Conservation (phyloP, 2,888 invertebrate genomes). For the Psylliodes chrysocephalus region DNA sequence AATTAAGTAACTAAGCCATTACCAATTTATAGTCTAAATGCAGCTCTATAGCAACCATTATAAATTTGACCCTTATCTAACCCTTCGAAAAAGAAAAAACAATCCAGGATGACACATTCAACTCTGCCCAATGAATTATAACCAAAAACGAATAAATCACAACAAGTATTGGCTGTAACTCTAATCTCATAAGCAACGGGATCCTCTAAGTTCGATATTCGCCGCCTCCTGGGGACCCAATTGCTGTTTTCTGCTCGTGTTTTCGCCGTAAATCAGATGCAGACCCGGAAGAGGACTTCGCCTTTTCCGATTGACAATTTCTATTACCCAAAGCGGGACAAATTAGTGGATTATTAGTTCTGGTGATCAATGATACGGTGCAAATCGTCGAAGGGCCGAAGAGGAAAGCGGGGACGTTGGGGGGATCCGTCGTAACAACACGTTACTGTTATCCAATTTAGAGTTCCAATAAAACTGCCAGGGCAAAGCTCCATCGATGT, state of each 20-base stretch:
- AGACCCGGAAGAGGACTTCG: conserved; percentile 53
- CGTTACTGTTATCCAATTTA: conserved; percentile 64
- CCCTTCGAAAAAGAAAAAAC: conserved; percentile 12
- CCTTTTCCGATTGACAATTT: conserved; percentile 61
- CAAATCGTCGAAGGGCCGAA: conserved; percentile 54
- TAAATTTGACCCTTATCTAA: conserved; percentile 18
- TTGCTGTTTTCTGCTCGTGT: conserved; percentile 58
- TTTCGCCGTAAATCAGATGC: conserved; percentile 62
- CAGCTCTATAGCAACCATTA: background rate
- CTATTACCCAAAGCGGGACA: conserved; percentile 62
- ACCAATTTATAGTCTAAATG: background rate
- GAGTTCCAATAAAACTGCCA: conserved; percentile 66
- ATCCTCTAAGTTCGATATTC: conserved; percentile 35
- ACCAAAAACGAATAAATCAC: conserved; percentile 35
- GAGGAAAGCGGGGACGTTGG: conserved; percentile 35
- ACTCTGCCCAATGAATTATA: conserved; percentile 34
- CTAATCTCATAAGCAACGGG: conserved; percentile 36
- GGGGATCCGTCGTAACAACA: conserved; percentile 52
- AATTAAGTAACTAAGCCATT: too few relatives aligned
- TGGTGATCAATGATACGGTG: conserved; percentile 65
- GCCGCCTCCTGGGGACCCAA: conserved; percentile 52
- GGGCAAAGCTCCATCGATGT: conserved; percentile 65
- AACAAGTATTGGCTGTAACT: conserved; percentile 37
- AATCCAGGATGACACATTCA: conserved; percentile 28
- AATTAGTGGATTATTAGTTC: conserved; percentile 66